Base-by-base conservation (phyloP, 2,888 invertebrate genomes). In the Cerastis leucographa region DNA sequence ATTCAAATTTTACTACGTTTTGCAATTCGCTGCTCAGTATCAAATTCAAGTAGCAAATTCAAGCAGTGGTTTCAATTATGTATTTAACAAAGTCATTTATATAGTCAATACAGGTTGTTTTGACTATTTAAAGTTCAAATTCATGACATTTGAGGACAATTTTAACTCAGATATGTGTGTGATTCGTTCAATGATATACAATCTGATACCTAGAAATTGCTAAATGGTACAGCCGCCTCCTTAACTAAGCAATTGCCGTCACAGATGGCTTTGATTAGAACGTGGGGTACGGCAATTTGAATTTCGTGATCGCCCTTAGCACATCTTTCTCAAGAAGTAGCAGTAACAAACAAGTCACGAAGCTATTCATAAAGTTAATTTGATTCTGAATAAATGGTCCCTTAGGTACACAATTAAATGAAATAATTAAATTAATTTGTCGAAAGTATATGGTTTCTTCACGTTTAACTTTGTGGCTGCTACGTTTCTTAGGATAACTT, bases 381-480 rank as follows among this genome's bases (percentile, higher is more conserved):
- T 71, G 62, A 68, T 82, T 85, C 67, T 56, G 71, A 65, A 71
- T 66, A 59, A 59, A 56, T 71, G 40, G 66, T 42, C 17, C 29
- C 29, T 70, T 62, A 62, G 54, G 59, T 19, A 42, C n/a, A 22
- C 70, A 85, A 42, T 68, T 49, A 80, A 51, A 25, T 25, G 56
- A 42, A 59, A 59, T 69, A 71, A 84, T 69, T 51, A 84, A 85
- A 80, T 80, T 59, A 84, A 80, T 85, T 80, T 72, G 42, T 40
- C 11, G 14, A 61, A 78, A 79, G 44, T 67, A 29, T 78, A 62
- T 25, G 71, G 79, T 84, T 84, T 78, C 79, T 11, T 42, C 12
- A 19, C 29, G 42, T 65, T 51, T 9, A 59, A 61, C 80, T 64
- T 68, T 62, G 19, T 54, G 35, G 35, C 19, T 83, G 17, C 22